Conservation (phyloP, 2,888 invertebrate genomes). For the Serrognathus titanus region DNA sequence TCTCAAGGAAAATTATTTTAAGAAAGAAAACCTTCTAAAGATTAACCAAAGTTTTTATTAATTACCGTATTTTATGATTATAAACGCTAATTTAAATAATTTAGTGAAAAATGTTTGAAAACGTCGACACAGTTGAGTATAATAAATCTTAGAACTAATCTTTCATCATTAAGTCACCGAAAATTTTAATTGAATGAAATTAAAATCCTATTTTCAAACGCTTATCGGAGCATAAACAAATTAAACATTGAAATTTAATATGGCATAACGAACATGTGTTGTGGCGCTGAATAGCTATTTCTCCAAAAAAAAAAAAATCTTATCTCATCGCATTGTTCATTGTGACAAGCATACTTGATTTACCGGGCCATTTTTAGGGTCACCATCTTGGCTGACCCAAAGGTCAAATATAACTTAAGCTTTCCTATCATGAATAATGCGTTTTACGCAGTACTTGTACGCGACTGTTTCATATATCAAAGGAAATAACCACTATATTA, state of each 20-base stretch:
- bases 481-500: too few relatives aligned
- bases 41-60: too few relatives aligned
- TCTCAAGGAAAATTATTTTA: too few relatives aligned
- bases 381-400: constrained; percentile 1
- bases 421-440: constrained; percentile 4
- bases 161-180: background rate
- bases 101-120: too few relatives aligned
- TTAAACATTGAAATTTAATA: constrained; percentile 1
- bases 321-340: background rate
- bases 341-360: constrained; percentile 3
- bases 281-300: background rate
- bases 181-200: constrained; percentile 2
- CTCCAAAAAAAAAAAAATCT: background rate
- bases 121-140: too few relatives aligned
- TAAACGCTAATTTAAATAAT: too few relatives aligned
- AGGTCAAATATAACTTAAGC: constrained; percentile 2
- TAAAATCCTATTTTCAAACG: background rate
- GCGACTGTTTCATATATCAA: too few relatives aligned
- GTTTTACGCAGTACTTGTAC: background rate
- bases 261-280: constrained; percentile 1
- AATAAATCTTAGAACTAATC: too few relatives aligned
- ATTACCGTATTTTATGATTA: too few relatives aligned
- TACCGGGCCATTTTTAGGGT: constrained; percentile 2
- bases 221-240: constrained; percentile 2
- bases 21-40: too few relatives aligned